Conservation (phyloP, 1,140 invertebrate species). For the Argopecten irradians region DNA sequence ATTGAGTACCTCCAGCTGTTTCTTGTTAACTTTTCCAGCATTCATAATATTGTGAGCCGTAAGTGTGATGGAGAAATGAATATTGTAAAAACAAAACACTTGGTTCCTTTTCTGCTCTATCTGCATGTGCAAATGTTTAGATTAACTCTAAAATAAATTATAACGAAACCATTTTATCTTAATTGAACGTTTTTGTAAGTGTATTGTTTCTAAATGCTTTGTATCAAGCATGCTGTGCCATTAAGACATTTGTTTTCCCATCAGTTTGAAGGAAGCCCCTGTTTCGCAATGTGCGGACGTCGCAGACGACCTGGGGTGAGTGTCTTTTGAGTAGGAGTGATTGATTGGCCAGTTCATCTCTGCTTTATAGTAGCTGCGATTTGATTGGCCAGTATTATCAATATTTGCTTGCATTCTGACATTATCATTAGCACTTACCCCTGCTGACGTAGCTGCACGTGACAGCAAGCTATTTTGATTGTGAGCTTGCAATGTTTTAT, state of each 20-base stretch:
- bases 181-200: slow-evolving; percentile 16
- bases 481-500: neutral
- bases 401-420: neutral
- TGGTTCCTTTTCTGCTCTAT: neutral
- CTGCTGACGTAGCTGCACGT: slow-evolving; percentile 13
- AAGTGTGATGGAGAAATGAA: neutral
- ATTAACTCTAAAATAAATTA: neutral
- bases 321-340: slow-evolving; percentile 27
- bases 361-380: slow-evolving; percentile 16
- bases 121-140: neutral
- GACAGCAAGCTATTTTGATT: neutral
- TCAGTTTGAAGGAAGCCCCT: slow-evolving; percentile 51
- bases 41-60: neutral
- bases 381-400: neutral
- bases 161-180: neutral
- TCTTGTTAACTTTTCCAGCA: neutral
- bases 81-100: neutral
- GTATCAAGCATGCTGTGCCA: neutral
- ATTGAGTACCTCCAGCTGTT: neutral
- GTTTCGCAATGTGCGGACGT: slow-evolving; percentile 52
- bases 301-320: slow-evolving; percentile 52
- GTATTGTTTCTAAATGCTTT: slow-evolving; percentile 6
- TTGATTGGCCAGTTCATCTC: neutral
- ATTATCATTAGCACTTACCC: neutral
- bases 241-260: slow-evolving; percentile 48